Conservation (phyloP, 2,888 invertebrate species). For the Seira sanloemensis region DNA sequence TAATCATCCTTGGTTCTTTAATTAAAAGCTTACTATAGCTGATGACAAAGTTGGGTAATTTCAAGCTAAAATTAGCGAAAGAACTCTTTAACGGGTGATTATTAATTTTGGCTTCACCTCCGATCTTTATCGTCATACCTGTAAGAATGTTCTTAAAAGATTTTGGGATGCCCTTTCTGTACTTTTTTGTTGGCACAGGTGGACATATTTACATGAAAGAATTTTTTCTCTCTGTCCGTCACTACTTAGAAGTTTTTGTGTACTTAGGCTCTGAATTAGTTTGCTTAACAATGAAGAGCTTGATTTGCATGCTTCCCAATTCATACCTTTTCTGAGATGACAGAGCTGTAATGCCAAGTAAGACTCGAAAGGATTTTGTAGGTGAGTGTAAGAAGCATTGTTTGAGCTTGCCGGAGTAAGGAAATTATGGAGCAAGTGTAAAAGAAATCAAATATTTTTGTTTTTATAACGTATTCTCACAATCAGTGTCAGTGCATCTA, state of each 20-base stretch:
- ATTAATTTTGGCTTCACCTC: no score
- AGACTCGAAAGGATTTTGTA: constrained; percentile 30
- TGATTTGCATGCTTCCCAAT: constrained; percentile 13
- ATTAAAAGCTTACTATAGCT: no score
- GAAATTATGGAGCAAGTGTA: constrained; percentile 21
- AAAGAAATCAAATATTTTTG: constrained; percentile 52
- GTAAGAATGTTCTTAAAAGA: no score
- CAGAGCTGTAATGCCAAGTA: constrained; percentile 29
- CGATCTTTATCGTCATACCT: no score
- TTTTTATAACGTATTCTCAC: constrained; percentile 19
- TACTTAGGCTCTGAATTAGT: constrained; percentile 32
- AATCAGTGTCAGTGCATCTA: constrained; percentile 4
- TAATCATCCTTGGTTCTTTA: no score
- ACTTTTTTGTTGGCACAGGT: constrained; percentile 62
- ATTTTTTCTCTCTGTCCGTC: constrained; percentile 15
- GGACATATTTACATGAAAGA: constrained; percentile 41
- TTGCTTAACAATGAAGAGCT: constrained; percentile 41
- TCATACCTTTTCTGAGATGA: constrained; percentile 24
- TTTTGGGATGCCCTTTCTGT: no score
- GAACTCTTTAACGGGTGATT: no score
- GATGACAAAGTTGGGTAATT: no score
- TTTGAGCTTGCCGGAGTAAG: constrained; percentile 17
- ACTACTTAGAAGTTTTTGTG: constrained; percentile 1
- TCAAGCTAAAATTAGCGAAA: no score
- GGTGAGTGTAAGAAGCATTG: constrained; percentile 53